Evolutionary conservation across 2,113 vertebrate genomes (phyloP).

Genomic region (Notarius lentiginosus): DNA sequence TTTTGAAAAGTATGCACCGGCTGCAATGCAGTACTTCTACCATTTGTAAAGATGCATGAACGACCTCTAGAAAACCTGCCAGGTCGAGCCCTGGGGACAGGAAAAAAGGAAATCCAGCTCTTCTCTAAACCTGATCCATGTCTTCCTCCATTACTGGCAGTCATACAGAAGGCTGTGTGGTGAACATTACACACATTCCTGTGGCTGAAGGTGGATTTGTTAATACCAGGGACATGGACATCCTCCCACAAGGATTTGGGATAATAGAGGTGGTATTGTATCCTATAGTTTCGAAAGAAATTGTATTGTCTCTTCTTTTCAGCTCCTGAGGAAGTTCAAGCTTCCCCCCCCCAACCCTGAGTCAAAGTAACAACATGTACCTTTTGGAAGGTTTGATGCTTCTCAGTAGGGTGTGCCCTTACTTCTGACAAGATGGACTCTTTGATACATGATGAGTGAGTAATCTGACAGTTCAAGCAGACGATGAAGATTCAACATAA

Average conservation of each 20-base stretch:
- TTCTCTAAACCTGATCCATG: conserved; percentile 35
- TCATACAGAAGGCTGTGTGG: conserved; percentile 4
- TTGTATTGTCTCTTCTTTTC: conserved; percentile 21
- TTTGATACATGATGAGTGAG: neutral
- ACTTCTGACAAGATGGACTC: neutral
- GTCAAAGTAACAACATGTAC: neutral
- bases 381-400: neutral
- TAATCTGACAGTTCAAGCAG: neutral
- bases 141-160: conserved; percentile 36
- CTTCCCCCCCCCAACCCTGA: neutral
- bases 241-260: neutral
- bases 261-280: conserved; percentile 19
- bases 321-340: neutral
- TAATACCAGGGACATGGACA: neutral
- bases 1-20: neutral
- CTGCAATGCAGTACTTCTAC: neutral
- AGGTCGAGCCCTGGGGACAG: conserved; percentile 14
- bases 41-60: neutral
- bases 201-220: conserved; percentile 5
- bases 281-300: conserved; percentile 14
- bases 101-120: conserved; percentile 10
- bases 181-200: conserved; percentile 27
- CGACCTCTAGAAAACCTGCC: neutral
- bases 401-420: neutral
- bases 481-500: neutral